Evolutionary conservation across 1,140 invertebrate genomes (phyloP), one percentile per base, ranked within the genome.

Genomic region (Episyrphus balteatus): DNA sequence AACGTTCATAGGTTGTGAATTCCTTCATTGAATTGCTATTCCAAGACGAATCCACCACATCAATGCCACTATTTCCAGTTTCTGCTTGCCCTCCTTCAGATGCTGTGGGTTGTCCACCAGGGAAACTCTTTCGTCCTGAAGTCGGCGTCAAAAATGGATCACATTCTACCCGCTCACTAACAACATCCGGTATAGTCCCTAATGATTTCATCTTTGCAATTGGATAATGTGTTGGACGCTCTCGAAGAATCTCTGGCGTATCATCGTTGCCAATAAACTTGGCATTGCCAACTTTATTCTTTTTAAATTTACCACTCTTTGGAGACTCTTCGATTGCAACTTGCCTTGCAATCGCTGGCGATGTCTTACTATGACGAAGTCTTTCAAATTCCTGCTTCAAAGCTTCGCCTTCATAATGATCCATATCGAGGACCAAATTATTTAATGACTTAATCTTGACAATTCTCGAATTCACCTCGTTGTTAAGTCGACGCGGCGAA

Each of bases 151-250:
- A 55, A 45, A 68, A 68, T 0, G 64, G 65, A 51, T 68, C 65
- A 1, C 57, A 52, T 42, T 56, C 55, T 13, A 67, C 52, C 21
- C 64, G 61, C 32, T 67, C 65, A 33, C 52, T 60, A 0, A 65
- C 51, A 5, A 62, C 49, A 48, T 68, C 65, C 3, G 63, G 57
- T 56, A 68, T 68, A 21, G 66, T 68, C 46, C 65, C 65, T 58
- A 68, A 60, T 8, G 66, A 68, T 10, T 62, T 56, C 54, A 68
- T 68, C 41, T 68, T 68, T 37, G 62, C 62, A 37, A 68, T 63
- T 30, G 66, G 63, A 57, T 66, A 59, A 15, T 59, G 56, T 1
- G 42, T 30, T 2, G 32, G 30, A 18, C 36, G 18, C 19, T 60
- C 55, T 45, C 53, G 59, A 8, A 26, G 6, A 13, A 18, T 26